A percentile compares a stretch with the other conserved stretches of the same genome.
Conservation (phyloP, 1,140 invertebrate genomes). For the Teleopsis dalmanni region DNA sequence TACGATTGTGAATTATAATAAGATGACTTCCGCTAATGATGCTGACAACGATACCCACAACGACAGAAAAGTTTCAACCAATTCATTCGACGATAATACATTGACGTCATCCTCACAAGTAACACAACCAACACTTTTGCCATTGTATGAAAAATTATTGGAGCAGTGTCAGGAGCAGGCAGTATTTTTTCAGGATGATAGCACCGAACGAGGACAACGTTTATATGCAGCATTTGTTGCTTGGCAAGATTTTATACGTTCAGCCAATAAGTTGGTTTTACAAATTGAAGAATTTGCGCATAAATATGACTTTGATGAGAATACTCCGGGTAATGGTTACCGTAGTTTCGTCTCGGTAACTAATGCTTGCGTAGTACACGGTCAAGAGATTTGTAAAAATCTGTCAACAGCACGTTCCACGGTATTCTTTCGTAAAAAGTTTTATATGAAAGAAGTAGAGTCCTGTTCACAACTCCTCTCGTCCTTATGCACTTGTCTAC, state of each 20-base stretch:
- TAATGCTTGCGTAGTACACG: slow-evolving; percentile 64
- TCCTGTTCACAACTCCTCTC: slow-evolving; percentile 66
- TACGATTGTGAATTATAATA: too few species aligned
- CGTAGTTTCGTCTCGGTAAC: slow-evolving; percentile 75
- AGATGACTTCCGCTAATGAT: too few species aligned
- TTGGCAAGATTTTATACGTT: slow-evolving; percentile 59
- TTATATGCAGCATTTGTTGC: slow-evolving; percentile 35
- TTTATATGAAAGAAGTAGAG: slow-evolving; percentile 71
- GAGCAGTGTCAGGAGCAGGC: slow-evolving; percentile 31
- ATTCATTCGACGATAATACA: too few species aligned
- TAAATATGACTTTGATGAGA: slow-evolving; percentile 73
- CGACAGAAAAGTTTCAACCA: too few species aligned
- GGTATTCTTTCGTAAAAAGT: slow-evolving; percentile 72
- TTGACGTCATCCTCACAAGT: too few species aligned
- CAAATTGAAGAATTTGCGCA: slow-evolving; percentile 59
- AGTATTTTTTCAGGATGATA: slow-evolving; percentile 30
- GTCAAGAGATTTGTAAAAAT: slow-evolving; percentile 59
- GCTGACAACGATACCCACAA: too few species aligned
- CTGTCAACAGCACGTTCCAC: slow-evolving; percentile 63
- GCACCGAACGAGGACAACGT: slow-evolving; percentile 29
- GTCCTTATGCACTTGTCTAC: slow-evolving; percentile 62
- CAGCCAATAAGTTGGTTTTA: slow-evolving; percentile 58
- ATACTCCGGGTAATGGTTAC: slow-evolving; percentile 86
- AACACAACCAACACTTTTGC: slow-evolving; percentile 14
- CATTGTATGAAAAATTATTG: slow-evolving; percentile 21